Evolutionary conservation across 2,113 vertebrate genomes (phyloP).

Genomic region (Phoenicopterus ruber): DNA sequence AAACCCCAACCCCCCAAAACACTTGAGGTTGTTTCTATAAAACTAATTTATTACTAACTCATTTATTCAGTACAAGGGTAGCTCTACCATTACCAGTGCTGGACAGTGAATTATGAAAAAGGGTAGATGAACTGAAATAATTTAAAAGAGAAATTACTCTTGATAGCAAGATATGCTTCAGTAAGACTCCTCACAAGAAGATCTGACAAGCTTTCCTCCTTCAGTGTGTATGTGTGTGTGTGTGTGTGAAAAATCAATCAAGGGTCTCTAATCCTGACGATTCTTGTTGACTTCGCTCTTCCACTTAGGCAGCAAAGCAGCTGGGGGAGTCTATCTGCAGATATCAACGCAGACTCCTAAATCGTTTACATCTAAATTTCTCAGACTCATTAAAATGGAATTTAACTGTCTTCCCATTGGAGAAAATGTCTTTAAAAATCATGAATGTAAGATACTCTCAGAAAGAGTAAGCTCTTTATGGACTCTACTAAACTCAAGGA

Average conservation of each 20-base stretch:
- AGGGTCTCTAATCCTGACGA: not conserved
- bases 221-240: not conserved
- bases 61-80: not conserved
- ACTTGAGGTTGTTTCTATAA: not conserved
- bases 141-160: not conserved
- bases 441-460: not conserved
- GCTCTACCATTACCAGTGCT: not conserved
- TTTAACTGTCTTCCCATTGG: not conserved
- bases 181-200: not conserved
- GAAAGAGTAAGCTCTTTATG: not conserved
- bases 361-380: not conserved
- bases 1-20: not conserved
- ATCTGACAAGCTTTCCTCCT: not conserved
- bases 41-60: not conserved
- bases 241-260: not conserved
- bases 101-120: not conserved
- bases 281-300: not conserved
- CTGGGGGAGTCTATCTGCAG: not conserved
- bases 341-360: not conserved
- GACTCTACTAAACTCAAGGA: not conserved
- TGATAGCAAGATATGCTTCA: not conserved
- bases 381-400: not conserved
- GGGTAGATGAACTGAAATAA: not conserved
- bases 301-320: not conserved
- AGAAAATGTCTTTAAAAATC: not conserved